These are phyloP conservation scores for Tipula unca DNA, from an alignment of 2,888 invertebrate species.

Conservation along the genomic window DNA sequence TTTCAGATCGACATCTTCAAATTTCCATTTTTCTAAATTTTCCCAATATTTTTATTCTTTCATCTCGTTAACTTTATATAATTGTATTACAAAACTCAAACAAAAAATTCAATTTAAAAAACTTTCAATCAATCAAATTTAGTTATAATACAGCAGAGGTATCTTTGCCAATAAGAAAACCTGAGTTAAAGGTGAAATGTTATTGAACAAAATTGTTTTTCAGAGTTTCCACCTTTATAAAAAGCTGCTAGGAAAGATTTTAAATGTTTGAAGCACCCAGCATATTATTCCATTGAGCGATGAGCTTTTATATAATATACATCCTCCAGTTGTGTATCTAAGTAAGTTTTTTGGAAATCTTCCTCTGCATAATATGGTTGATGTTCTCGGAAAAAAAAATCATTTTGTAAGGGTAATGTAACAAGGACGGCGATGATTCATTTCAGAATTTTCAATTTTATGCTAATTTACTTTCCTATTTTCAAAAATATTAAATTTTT, in stretches of 20 bases:
- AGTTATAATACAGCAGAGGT: neutral
- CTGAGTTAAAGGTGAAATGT: neutral
- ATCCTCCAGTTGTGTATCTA: neutral
- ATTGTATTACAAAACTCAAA: neutral
- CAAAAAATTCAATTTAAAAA: neutral
- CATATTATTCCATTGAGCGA: neutral
- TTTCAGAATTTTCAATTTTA: no score
- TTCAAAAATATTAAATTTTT: no score
- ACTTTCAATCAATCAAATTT: neutral
- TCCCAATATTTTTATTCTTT: neutral
- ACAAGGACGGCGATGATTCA: no score
- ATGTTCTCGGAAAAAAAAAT: no score
- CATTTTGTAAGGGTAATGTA: no score
- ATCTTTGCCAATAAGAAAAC: neutral
- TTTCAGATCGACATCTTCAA: neutral
- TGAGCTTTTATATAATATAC: neutral
- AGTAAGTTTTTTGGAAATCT: neutral
- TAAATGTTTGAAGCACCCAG: neutral
- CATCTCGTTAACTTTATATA: neutral
- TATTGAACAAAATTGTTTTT: neutral
- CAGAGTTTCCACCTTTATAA: neutral
- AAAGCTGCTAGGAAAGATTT: neutral
- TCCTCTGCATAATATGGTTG: no score
- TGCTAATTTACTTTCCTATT: no score
- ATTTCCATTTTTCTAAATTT: neutral